Base-by-base conservation (phyloP, 2,113 vertebrate genomes). In the Salvelinus fontinalis region DNA sequence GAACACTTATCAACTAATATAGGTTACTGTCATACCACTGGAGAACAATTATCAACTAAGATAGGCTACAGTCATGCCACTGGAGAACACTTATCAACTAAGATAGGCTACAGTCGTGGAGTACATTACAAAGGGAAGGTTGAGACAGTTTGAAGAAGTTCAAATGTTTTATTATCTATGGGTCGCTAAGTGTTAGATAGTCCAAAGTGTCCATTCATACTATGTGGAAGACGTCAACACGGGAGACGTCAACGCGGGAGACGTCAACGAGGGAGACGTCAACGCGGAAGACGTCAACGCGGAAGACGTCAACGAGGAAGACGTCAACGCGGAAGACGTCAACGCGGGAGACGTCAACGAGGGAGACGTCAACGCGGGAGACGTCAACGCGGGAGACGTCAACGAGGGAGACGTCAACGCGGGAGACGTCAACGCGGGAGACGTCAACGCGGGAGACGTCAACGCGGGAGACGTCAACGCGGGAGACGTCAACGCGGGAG, bases 331-430 rank as follows among this genome's bases (percentile, higher is more conserved):
- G 34, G 34, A 39, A 39, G 72, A 71, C 70, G 79, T 81, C 74
- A 62, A 16, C 75, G 79, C 60, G n/a, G 27, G 26, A 64, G 59
- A 62, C 31, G 76, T 75, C 73, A 70, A 49, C 2, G 44, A n/a
- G n/a, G n/a, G n/a, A n/a, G n/a, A n/a, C n/a, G 7, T 34, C 34
- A 34, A 34, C 29, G 29, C 3, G 34, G 34, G 8, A 39, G 72
- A 71, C 70, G 79, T 81, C 74, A 62, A 16, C 75, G 79, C 60
- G n/a, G 27, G 26, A 64, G 59, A 62, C 31, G 76, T 75, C 73
- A 70, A 49, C 2, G 44, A n/a, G n/a, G n/a, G n/a, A n/a, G n/a
- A n/a, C n/a, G 7, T 34, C 34, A 34, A 34, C 29, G 29, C 3
- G 34, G 34, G 8, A 39, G 72, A 71, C 70, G 79, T 81, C 74